Base-by-base conservation (phyloP, 2,888 invertebrate species). In the Agrotis clavis region DNA sequence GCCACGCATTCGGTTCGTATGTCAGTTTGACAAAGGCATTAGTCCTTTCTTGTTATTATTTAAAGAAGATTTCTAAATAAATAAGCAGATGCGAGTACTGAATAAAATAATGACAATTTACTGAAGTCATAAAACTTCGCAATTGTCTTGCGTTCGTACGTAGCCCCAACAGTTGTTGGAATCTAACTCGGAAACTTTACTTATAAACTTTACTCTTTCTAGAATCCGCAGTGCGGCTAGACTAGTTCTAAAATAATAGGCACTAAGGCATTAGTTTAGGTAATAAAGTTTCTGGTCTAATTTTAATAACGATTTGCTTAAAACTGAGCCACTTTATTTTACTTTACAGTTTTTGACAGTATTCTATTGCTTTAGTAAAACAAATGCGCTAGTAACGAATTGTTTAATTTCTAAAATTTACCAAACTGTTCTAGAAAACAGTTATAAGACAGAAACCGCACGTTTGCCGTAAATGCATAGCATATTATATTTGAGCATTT, bases 141-240 rank as follows among this genome's bases (percentile, higher is more conserved):
- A 18, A 14, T 13, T 5, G 56, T 19, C 76, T 75, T 45, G 14
- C 7, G 21, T 59, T 69, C 6, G 50, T 60, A 64, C 63, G 82
- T 81, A 57, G 5, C 51, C 7, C 16, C 11, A 51, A 77, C 69
- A 25, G 13, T 61, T 56, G 13, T 61, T 56, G n/a, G 56, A 71
- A 57, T 57, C 62, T 25, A 66, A 71, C 25, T 78, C 14, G 16
- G n/a, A 60, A 81, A 77, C n/a, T 77, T 62, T 56, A 13, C 70
- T 35, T 77, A 56, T 48, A 59, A 41, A 56, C 41, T 79, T 53
- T 47, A 47, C 65, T 67, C 18, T 54, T 50, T 67, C 19, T 57
- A 65, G 50, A 69, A 80, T 80, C 80, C 83, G 80, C 80, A 83
- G 74, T 80, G 80, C 79, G 79, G 72, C 19, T 64, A 54, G 21